Conservation (phyloP, 2,113 vertebrate genomes). For the Phaethon lepturus region DNA sequence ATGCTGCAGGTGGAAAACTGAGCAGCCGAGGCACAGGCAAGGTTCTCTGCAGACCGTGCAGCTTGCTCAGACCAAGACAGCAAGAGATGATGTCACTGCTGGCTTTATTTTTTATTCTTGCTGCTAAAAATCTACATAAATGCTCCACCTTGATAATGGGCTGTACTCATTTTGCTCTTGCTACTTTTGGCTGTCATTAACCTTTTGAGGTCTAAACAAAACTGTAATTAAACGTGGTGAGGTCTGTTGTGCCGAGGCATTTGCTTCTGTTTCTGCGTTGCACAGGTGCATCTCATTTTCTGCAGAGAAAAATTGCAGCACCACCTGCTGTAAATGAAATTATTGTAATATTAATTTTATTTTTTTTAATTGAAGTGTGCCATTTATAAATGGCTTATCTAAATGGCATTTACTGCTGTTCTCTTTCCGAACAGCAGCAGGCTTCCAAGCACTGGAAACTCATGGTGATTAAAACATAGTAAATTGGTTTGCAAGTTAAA, state of each 20-base stretch:
- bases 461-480: neutral
- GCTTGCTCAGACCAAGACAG: neutral
- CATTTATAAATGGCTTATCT: neutral
- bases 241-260: neutral
- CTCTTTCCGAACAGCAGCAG: slow-evolving; percentile 1
- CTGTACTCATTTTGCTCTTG: neutral
- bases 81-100: neutral
- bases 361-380: neutral
- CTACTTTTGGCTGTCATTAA: neutral
- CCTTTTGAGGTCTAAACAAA: neutral
- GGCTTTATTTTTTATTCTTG: neutral
- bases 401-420: neutral
- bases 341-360: neutral
- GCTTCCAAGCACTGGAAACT: neutral
- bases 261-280: neutral
- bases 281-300: neutral
- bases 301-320: neutral
- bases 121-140: neutral
- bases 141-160: neutral
- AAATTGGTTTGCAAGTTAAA: neutral
- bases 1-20: neutral
- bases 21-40: neutral
- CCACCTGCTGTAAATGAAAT: slow-evolving; percentile 41
- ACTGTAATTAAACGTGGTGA: fast-evolving
- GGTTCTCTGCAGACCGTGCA: fast-evolving